phyloP scores from a whole-genome alignment of 2,113 vertebrate genomes.

The Spermophilus dauricus region DNA sequence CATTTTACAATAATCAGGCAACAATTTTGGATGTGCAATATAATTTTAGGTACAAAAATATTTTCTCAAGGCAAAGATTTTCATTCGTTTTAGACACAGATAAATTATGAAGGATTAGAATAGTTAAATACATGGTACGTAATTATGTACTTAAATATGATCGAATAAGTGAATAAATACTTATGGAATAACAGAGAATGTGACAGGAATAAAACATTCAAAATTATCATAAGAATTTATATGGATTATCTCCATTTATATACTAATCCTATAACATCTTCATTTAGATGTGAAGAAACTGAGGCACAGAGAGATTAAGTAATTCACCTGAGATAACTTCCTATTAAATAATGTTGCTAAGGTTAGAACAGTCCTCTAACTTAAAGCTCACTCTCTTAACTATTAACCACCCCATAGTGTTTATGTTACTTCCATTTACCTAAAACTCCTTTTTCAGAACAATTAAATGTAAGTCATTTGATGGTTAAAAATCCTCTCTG shows the following conservation, averaged over 20 bases:
- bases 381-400: neutral
- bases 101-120: conserved; percentile 11
- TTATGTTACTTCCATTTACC: neutral
- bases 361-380: neutral
- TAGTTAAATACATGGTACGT: neutral
- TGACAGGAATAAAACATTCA: conserved; percentile 26
- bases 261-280: neutral
- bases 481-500: conserved; percentile 1
- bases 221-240: neutral
- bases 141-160: neutral
- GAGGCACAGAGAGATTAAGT: neutral
- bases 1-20: neutral
- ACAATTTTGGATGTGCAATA: neutral
- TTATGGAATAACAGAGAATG: neutral
- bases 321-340: neutral
- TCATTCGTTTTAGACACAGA: neutral
- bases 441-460: neutral
- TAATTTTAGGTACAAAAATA: neutral
- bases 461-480: neutral
- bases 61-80: neutral
- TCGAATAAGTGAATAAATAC: neutral
- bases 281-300: neutral
- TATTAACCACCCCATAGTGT: neutral
- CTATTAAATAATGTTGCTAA: neutral
- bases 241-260: neutral